Evolutionary conservation across 2,888 invertebrate species (phyloP).

Genomic region (Morpho achilles): DNA sequence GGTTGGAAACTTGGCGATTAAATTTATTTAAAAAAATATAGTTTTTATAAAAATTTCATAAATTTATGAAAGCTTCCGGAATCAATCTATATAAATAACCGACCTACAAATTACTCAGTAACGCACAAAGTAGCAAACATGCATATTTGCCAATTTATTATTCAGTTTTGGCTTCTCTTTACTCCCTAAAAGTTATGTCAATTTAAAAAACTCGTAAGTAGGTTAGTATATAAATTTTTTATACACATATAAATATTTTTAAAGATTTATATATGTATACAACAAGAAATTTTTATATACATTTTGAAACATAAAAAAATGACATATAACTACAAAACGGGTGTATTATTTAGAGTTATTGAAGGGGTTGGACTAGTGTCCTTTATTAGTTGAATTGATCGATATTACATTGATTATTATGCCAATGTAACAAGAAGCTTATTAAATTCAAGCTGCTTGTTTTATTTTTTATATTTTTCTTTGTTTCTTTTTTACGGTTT

Average conservation of each 20-base stretch:
- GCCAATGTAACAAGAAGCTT: not conserved
- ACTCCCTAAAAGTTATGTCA: constrained; percentile 29
- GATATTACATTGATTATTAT: not conserved
- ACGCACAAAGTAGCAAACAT: not conserved
- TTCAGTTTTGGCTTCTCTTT: constrained; percentile 23
- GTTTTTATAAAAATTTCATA: too few relatives aligned
- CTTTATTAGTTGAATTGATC: too few relatives aligned
- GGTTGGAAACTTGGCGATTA: too few relatives aligned
- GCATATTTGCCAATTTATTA: constrained; percentile 1
- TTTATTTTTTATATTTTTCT: not conserved
- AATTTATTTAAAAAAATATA: too few relatives aligned
- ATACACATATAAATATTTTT: constrained; percentile 6
- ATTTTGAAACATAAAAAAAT: not conserved
- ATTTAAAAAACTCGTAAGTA: constrained; percentile 19
- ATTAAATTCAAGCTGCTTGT: not conserved
- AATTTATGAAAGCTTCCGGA: too few relatives aligned
- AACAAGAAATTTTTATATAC: not conserved
- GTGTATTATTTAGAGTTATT: not conserved
- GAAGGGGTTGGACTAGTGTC: too few relatives aligned
- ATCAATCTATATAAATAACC: too few relatives aligned
- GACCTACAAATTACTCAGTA: too few relatives aligned
- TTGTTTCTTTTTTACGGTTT: constrained; percentile 3
- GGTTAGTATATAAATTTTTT: constrained; percentile 6
- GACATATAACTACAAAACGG: constrained; percentile 7
- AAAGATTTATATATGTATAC: constrained; percentile 1